Conservation (phyloP, 2,113 vertebrate genomes). For the Tragelaphus scriptus region DNA sequence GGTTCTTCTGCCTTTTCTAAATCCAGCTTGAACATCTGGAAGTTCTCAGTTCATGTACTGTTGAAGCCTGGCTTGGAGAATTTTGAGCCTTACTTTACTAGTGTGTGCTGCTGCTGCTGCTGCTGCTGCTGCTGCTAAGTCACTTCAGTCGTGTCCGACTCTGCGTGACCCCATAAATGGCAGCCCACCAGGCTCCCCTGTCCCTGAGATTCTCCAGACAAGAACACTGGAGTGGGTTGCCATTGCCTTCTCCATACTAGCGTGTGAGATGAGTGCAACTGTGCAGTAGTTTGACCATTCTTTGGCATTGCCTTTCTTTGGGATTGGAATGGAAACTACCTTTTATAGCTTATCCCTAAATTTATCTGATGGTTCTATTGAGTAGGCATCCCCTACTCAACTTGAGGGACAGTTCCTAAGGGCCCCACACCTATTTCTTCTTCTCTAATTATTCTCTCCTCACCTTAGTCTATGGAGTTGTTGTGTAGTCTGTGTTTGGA, state of each 20-base stretch:
- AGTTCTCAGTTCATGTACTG: background rate
- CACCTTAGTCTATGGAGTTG: background rate
- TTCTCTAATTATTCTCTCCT: background rate
- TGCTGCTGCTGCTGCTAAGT: too few species aligned
- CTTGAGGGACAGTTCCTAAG: background rate
- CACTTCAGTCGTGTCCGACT: fast-evolving
- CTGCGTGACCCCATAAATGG: fast-evolving
- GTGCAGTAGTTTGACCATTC: background rate
- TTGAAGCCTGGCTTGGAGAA: background rate
- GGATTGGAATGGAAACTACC: background rate
- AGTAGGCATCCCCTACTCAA: background rate
- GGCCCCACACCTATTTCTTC: background rate
- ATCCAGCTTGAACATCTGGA: background rate
- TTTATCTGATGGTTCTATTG: background rate
- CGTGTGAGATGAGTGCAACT: background rate
- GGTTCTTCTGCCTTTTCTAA: background rate
- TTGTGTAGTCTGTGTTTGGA: background rate
- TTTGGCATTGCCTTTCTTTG: background rate
- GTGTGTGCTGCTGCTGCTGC: background rate
- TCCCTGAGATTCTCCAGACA: too few species aligned
- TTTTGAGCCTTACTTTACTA: background rate
- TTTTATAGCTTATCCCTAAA: background rate
- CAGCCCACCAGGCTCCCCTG: too few species aligned
- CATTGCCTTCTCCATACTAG: background rate
- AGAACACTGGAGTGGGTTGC: too few species aligned